A percentile compares a stretch with the other conserved stretches of the same genome.
phyloP scores from a whole-genome alignment of 2,113 vertebrate genomes.

The Oreotrochilus melanogaster region DNA sequence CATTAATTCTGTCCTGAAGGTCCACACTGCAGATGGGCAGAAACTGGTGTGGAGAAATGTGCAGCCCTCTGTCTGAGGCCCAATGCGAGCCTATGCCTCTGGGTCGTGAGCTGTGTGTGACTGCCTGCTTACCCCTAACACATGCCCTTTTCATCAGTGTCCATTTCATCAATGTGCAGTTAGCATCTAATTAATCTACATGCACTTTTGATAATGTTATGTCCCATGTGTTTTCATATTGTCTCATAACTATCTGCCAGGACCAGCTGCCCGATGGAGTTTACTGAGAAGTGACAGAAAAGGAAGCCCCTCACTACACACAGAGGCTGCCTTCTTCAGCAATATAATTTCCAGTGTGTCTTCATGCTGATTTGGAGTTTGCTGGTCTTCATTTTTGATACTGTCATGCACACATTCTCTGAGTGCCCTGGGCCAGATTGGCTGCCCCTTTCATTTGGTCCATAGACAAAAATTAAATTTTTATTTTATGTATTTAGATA shows the following conservation, averaged over 20 bases:
- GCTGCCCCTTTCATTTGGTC: not conserved
- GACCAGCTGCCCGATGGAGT: not conserved
- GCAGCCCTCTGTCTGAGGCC: no score
- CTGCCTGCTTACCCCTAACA: not conserved
- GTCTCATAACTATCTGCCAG: not conserved
- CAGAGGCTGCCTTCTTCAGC: rapidly evolving
- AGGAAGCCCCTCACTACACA: not conserved
- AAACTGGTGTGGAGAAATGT: rapidly evolving
- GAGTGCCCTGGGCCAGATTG: not conserved
- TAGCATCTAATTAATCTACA: not conserved
- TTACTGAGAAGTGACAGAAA: not conserved
- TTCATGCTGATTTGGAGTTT: not conserved
- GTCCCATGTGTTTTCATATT: not conserved
- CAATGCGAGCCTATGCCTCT: rapidly evolving
- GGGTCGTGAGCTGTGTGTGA: rapidly evolving
- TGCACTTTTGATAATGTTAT: not conserved
- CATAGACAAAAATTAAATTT: not conserved
- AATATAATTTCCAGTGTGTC: not conserved
- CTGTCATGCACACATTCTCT: not conserved
- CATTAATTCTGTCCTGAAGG: no score
- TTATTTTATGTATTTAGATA: not conserved
- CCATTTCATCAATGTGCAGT: not conserved
- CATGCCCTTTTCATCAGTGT: no score
- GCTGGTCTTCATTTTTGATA: not conserved
- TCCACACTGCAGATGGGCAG: not conserved